Conservation (phyloP, 2,888 invertebrate genomes). For the Cecidostiba fungosa region DNA sequence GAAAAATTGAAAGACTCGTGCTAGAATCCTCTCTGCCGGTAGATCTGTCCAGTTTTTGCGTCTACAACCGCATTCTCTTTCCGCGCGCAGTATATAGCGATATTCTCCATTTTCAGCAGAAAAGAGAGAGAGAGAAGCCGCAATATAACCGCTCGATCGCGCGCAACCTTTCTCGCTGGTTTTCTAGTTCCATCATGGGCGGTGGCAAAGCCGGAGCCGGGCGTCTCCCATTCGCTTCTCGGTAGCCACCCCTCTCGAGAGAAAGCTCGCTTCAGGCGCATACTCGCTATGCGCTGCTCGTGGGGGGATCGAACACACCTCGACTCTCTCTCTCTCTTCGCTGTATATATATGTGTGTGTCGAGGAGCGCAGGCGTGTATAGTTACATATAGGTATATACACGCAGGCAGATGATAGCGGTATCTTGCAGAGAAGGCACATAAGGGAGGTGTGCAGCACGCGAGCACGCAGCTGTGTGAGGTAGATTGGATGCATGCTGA, state of each 20-base stretch:
- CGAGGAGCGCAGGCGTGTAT: constrained; percentile 1
- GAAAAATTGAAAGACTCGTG: constrained; percentile 45
- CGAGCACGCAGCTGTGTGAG: neutral
- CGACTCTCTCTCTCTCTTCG: neutral
- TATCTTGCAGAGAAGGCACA: neutral
- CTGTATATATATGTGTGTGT: neutral
- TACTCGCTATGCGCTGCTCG: constrained; percentile 20
- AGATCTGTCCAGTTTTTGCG: neutral
- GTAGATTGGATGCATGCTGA: neutral
- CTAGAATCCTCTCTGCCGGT: neutral
- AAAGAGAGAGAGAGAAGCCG: neutral
- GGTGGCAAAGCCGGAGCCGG: constrained; percentile 74
- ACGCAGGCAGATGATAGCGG: constrained; percentile 7
- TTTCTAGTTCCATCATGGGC: constrained; percentile 75
- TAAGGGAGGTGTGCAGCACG: neutral
- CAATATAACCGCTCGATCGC: constrained; percentile 36
- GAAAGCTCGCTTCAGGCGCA: constrained; percentile 42
- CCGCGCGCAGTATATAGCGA: neutral
- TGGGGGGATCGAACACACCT: constrained; percentile 26
- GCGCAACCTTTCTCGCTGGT: constrained; percentile 14
- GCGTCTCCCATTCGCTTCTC: constrained; percentile 76
- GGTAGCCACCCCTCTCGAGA: constrained; percentile 74
- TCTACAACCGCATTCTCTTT: neutral
- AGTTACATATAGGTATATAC: neutral
- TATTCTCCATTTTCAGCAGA: constrained; percentile 58